Percentiles rank a stretch among this genome's conserved stretches.
Evolutionary conservation across 2,888 invertebrate species (phyloP).

Genomic region (Stratiomys singularior): DNA sequence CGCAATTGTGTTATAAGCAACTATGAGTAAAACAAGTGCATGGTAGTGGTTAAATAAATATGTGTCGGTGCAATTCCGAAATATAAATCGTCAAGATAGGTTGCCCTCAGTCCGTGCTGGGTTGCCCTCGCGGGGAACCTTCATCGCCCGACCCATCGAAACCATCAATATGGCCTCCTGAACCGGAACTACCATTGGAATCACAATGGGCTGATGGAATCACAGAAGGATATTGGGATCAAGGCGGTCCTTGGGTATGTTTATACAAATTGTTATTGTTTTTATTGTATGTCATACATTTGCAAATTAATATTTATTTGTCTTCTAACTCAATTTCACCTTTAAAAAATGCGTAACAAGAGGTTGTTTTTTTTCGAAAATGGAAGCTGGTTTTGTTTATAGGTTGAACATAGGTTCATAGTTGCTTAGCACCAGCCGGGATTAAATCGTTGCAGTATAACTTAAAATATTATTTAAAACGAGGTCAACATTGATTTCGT

Average conservation of each 20-base stretch:
- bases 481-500: no score
- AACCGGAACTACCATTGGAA: conserved; percentile 59
- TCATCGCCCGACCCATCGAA: conserved; percentile 57
- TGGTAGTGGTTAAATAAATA: neutral
- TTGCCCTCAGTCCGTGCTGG: conserved; percentile 60
- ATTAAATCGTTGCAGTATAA: no score
- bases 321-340: no score
- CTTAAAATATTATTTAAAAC: no score
- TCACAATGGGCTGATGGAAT: conserved; percentile 60
- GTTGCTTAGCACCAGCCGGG: no score
- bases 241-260: conserved; percentile 60
- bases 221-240: conserved; percentile 60
- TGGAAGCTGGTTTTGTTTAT: no score
- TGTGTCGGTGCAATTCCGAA: conserved; percentile 29
- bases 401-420: no score
- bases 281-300: neutral
- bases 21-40: no score
- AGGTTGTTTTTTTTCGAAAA: no score
- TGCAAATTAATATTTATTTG: no score
- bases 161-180: conserved; percentile 58
- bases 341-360: no score
- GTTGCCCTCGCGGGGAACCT: conserved; percentile 59
- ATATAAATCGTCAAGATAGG: conserved; percentile 58
- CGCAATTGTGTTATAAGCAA: no score
- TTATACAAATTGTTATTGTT: conserved; percentile 15